Conservation (phyloP, 1,140 invertebrate genomes). For the Drosophila athabasca region DNA sequence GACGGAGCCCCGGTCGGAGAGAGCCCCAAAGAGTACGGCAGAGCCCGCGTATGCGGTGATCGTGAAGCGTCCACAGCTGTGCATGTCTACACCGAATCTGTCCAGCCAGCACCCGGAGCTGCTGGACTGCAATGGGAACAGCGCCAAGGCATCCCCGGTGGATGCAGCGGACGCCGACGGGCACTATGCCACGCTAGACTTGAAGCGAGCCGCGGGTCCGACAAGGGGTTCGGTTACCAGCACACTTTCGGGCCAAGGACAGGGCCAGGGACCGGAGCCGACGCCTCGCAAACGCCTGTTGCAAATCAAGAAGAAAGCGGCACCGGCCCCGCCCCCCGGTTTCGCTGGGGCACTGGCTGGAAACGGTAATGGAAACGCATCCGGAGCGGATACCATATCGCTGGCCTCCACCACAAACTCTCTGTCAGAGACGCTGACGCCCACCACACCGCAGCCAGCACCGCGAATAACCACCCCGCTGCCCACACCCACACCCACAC, state of each 20-base stretch:
- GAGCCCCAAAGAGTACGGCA: conserved; percentile 1
- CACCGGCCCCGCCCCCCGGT: conserved; percentile 67
- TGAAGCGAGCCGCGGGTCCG: conserved; percentile 20
- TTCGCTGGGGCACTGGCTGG: neutral
- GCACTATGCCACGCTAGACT: conserved; percentile 65
- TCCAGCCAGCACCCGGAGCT: conserved; percentile 28
- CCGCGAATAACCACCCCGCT: conserved; percentile 63
- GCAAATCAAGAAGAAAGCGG: conserved; percentile 75
- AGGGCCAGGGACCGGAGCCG: conserved; percentile 60
- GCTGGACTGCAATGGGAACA: conserved; percentile 57
- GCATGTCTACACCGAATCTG: conserved; percentile 80
- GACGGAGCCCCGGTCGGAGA: conserved; percentile 1
- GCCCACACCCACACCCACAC: neutral
- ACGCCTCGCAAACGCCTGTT: conserved; percentile 69
- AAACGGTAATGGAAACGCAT: too few species aligned
- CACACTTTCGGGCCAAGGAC: too few species aligned
- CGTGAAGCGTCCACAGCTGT: conserved; percentile 68
- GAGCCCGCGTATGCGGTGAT: conserved; percentile 66
- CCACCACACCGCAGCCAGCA: conserved; percentile 58
- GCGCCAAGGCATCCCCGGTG: conserved; percentile 28
- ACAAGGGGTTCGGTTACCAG: too few species aligned
- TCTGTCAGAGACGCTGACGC: conserved; percentile 36
- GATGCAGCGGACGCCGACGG: conserved; percentile 35
- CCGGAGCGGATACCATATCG: conserved; percentile 56
- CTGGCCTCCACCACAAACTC: conserved; percentile 56